Evolutionary conservation across 2,797 vertebrate species (phyloP).

Genomic region (Brotula barbata): DNA sequence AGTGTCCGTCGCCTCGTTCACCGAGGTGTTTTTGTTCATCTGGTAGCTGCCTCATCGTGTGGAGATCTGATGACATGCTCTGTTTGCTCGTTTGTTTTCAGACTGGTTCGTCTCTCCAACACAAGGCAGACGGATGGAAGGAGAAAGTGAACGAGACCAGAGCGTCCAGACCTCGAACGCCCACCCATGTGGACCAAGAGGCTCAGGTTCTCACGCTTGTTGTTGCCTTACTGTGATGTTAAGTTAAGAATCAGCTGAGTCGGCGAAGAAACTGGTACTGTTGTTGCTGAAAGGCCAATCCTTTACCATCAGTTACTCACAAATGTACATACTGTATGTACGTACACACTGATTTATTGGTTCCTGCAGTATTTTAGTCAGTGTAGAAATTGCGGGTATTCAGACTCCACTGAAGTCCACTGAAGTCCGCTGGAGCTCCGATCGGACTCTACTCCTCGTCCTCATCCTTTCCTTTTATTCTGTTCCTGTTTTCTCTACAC

Average conservation of each 20-base stretch:
- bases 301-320: no score
- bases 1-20: conserved; percentile 1
- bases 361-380: no score
- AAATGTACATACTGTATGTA: no score
- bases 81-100: conserved; percentile 50
- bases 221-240: neutral
- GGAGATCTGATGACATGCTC: conserved; percentile 26
- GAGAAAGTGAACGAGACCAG: conserved; percentile 78
- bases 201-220: conserved; percentile 52
- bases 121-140: conserved; percentile 80
- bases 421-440: no score
- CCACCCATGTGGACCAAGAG: conserved; percentile 73
- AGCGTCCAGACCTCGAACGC: conserved; percentile 72
- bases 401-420: no score
- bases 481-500: conserved; percentile 16
- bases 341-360: no score
- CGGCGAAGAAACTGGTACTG: no score
- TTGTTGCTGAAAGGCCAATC: no score
- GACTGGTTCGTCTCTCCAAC: conserved; percentile 77
- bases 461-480: neutral
- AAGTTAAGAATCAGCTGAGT: no score
- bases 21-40: conserved; percentile 6
- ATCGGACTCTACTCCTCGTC: no score
- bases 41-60: conserved; percentile 16
- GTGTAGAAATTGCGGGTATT: no score